Evolutionary conservation across 2,888 invertebrate genomes (phyloP).

Genomic region (Mimachlamys varia): DNA sequence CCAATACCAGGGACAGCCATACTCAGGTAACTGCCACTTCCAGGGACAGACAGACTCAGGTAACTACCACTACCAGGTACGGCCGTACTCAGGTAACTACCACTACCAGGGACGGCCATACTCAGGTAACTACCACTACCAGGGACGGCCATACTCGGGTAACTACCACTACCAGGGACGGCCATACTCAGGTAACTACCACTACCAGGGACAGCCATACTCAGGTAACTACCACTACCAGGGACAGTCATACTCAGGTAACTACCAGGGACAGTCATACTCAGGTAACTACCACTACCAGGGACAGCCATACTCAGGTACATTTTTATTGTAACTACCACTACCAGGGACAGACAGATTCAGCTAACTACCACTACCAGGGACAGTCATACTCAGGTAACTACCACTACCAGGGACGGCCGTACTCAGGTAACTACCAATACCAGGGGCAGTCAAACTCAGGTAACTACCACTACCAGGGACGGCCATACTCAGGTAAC

Average conservation of each 20-base stretch:
- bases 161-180: conserved; percentile 83
- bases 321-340: conserved; percentile 44
- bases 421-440: conserved; percentile 55
- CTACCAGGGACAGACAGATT: conserved; percentile 83
- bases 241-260: conserved; percentile 74
- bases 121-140: conserved; percentile 55
- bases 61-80: conserved; percentile 83
- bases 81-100: conserved; percentile 54
- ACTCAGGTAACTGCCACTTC: conserved; percentile 54
- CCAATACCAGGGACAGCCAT: conserved; percentile 83
- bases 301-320: conserved; percentile 75
- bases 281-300: conserved; percentile 83
- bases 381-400: conserved; percentile 57
- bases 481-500: conserved; percentile 55
- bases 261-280: too few species aligned
- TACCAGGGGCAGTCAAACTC: too few species aligned
- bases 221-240: conserved; percentile 83
- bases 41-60: too few species aligned
- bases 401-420: conserved; percentile 83
- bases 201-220: too few species aligned
- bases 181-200: conserved; percentile 55
- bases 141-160: too few species aligned
- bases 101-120: conserved; percentile 83
- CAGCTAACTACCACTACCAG: conserved; percentile 83
- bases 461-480: conserved; percentile 84